phyloP scores from a whole-genome alignment of 1,140 invertebrate species.

The Dysdera silvatica region DNA sequence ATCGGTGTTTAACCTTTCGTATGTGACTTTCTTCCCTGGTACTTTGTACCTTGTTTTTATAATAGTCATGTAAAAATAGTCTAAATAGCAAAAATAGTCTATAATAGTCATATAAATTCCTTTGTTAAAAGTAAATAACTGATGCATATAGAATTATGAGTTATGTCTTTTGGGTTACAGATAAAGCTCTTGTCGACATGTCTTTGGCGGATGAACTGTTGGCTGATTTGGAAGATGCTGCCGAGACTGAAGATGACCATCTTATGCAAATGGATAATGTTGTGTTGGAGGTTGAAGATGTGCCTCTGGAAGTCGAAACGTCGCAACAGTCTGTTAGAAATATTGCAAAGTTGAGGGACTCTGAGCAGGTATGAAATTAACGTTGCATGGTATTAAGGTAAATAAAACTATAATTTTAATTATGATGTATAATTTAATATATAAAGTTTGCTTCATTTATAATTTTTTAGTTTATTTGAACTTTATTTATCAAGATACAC shows the following conservation, averaged over 20 bases:
- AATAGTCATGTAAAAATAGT: too few relatives aligned
- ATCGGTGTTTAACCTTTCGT: too few relatives aligned
- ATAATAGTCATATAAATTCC: too few relatives aligned
- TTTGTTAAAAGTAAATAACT: too few relatives aligned
- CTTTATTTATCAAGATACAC: too few relatives aligned
- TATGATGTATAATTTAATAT: background rate
- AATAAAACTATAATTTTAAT: background rate
- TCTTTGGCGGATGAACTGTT: conserved; percentile 90
- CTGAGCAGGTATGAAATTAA: conserved; percentile 41
- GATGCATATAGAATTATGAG: too few relatives aligned
- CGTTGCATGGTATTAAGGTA: background rate
- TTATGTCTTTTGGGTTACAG: too few relatives aligned
- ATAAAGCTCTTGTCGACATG: too few relatives aligned
- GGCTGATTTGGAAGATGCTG: conserved; percentile 87
- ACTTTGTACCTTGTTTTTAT: too few relatives aligned
- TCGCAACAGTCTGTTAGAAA: conserved; percentile 63
- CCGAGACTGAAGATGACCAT: conserved; percentile 52
- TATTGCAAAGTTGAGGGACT: conserved; percentile 74
- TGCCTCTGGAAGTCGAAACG: conserved; percentile 46
- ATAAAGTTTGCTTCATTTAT: background rate
- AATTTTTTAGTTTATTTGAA: too few relatives aligned
- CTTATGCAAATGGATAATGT: conserved; percentile 39
- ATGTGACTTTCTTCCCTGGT: too few relatives aligned
- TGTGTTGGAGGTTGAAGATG: conserved; percentile 40
- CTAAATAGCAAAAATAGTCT: too few relatives aligned